Conservation (phyloP, 2,113 vertebrate species). For the Panthera uncia region DNA sequence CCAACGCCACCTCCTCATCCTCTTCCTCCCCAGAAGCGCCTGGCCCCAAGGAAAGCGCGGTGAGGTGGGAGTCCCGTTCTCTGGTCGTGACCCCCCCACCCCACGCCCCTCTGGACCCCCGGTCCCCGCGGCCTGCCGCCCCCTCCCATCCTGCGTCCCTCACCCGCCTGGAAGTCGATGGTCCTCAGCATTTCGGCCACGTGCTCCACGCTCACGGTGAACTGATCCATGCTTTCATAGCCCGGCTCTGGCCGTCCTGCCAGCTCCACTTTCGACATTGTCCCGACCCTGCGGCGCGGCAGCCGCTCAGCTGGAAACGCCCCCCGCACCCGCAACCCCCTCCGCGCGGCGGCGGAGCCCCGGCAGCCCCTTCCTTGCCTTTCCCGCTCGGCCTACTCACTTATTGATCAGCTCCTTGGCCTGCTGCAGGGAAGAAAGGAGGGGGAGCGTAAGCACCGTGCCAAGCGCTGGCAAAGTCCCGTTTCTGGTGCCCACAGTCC, state of each 20-base stretch:
- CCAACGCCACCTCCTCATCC: slow-evolving; percentile 66
- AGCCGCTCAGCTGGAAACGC: background rate
- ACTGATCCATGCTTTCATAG: slow-evolving; percentile 92
- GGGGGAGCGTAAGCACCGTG: background rate
- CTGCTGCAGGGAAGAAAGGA: slow-evolving; percentile 83
- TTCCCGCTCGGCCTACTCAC: slow-evolving; percentile 84
- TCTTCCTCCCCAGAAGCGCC: slow-evolving; percentile 70
- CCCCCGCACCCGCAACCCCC: background rate
- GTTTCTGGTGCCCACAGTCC: background rate
- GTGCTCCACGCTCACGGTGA: slow-evolving; percentile 87
- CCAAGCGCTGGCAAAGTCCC: background rate
- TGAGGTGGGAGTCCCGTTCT: background rate
- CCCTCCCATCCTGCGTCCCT: background rate
- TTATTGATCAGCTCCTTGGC: slow-evolving; percentile 91
- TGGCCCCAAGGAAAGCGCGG: background rate
- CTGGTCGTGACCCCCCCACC: fast-evolving
- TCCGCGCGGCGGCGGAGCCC: background rate
- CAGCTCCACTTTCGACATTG: slow-evolving; percentile 85
- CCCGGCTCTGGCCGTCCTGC: slow-evolving; percentile 86
- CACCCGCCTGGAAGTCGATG: slow-evolving; percentile 91
- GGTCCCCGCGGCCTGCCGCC: fast-evolving
- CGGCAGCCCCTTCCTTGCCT: background rate
- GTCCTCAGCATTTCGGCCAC: slow-evolving; percentile 88
- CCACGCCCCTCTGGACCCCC: fast-evolving
- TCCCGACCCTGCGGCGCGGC: slow-evolving; percentile 87